Conservation (phyloP, 2,113 vertebrate species). For the Trogon melanurus region DNA sequence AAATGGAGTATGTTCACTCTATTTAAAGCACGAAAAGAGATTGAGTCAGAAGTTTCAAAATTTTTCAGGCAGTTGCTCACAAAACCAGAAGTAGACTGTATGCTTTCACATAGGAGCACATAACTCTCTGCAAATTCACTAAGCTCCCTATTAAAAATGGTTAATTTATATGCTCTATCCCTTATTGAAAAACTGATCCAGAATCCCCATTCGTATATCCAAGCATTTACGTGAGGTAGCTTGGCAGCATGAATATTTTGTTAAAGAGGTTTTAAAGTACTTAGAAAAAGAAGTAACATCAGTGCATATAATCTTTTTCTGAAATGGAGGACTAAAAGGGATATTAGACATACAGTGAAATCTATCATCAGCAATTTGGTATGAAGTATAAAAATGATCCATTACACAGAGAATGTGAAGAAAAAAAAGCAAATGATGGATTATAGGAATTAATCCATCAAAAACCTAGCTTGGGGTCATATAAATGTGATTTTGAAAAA, state of each 20-base stretch:
- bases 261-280: slow-evolving; percentile 6
- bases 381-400: not conserved
- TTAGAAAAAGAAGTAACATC: slow-evolving; percentile 5
- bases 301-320: not conserved
- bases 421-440: not conserved
- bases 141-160: not conserved
- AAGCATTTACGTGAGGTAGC: not conserved
- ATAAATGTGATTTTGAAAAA: not conserved
- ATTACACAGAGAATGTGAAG: not conserved
- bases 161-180: not conserved
- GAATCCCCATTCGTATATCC: not conserved
- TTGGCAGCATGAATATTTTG: slow-evolving; percentile 13
- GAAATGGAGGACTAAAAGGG: not conserved
- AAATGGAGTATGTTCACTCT: not conserved
- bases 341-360: not conserved
- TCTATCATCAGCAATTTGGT: not conserved
- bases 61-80: not conserved
- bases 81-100: not conserved
- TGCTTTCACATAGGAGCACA: not conserved
- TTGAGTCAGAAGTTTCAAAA: not conserved
- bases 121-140: not conserved
- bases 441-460: slow-evolving; percentile 15
- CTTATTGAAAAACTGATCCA: slow-evolving; percentile 3
- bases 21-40: not conserved
- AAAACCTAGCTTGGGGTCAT: not conserved